A percentile compares a stretch with the other conserved stretches of the same genome.
phyloP scores from a whole-genome alignment of 2,888 invertebrate species.

The Cantharis rustica region DNA sequence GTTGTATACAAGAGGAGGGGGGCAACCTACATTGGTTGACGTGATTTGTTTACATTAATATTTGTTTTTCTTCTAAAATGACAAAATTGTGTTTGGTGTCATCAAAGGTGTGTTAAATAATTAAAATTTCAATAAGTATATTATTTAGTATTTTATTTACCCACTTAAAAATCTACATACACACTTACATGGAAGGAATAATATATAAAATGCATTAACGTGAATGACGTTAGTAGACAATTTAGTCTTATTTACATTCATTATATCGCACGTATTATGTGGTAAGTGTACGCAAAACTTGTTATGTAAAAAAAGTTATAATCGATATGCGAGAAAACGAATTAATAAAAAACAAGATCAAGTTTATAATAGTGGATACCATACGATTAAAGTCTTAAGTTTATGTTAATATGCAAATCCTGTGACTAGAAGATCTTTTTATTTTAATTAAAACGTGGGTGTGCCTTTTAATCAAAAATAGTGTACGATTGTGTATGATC shows the following conservation, averaged over 20 bases:
- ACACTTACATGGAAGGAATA: not conserved
- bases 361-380: conserved; percentile 5
- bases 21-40: no score
- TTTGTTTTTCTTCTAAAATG: not conserved
- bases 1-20: no score
- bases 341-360: conserved; percentile 12
- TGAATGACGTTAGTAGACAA: conserved; percentile 2
- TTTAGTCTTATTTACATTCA: conserved; percentile 15
- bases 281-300: conserved; percentile 13
- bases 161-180: not conserved
- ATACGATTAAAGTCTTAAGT: not conserved
- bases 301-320: conserved; percentile 13
- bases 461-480: not conserved
- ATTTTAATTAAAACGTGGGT: not conserved
- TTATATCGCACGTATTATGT: conserved; percentile 15
- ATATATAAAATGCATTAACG: conserved; percentile 2
- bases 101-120: not conserved
- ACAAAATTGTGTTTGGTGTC: not conserved
- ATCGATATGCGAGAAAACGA: conserved; percentile 5
- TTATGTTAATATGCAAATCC: not conserved
- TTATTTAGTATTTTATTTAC: not conserved
- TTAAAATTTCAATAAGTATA: not conserved
- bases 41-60: not conserved
- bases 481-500: not conserved
- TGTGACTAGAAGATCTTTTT: not conserved